Evolutionary conservation across 2,113 vertebrate species (phyloP).

Genomic region (Lycocorax pyrrhopterus): DNA sequence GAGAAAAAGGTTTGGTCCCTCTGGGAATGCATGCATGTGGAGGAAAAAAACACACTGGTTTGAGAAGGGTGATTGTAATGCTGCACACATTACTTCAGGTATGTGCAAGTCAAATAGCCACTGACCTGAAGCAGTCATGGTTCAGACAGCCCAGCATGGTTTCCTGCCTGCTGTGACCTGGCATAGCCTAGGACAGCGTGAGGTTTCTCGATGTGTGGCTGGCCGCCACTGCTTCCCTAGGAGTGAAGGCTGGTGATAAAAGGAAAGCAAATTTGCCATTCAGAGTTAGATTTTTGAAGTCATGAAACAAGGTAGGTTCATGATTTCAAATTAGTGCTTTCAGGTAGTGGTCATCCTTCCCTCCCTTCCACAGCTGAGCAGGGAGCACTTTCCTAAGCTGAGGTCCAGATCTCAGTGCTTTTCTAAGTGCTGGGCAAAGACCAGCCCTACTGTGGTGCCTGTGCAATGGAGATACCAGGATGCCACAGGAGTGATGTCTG

Average conservation of each 20-base stretch:
- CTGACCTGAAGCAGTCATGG: conserved; percentile 25
- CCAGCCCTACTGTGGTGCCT: neutral
- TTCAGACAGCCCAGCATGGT: neutral
- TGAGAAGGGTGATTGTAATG: conserved; percentile 6
- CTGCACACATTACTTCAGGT: conserved; percentile 7
- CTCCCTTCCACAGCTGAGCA: neutral
- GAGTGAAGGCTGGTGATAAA: neutral
- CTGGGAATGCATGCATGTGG: neutral
- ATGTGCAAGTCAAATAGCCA: conserved; percentile 42
- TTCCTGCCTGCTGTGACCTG: conserved; percentile 28
- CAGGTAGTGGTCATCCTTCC: neutral
- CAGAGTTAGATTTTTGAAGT: neutral
- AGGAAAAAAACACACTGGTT: neutral
- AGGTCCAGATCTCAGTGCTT: neutral
- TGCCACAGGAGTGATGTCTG: neutral
- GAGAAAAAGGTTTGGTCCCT: neutral
- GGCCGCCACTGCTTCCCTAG: neutral
- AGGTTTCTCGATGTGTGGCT: neutral
- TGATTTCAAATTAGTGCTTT: neutral
- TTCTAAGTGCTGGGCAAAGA: neutral
- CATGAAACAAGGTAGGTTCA: neutral
- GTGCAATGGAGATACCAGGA: neutral
- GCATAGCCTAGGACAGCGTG: neutral
- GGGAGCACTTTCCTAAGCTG: neutral
- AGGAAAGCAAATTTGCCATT: neutral